Percentiles rank a stretch among this genome's conserved stretches.
Conservation (phyloP, 2,113 vertebrate genomes). For the Nothobranchius kuhntae region DNA sequence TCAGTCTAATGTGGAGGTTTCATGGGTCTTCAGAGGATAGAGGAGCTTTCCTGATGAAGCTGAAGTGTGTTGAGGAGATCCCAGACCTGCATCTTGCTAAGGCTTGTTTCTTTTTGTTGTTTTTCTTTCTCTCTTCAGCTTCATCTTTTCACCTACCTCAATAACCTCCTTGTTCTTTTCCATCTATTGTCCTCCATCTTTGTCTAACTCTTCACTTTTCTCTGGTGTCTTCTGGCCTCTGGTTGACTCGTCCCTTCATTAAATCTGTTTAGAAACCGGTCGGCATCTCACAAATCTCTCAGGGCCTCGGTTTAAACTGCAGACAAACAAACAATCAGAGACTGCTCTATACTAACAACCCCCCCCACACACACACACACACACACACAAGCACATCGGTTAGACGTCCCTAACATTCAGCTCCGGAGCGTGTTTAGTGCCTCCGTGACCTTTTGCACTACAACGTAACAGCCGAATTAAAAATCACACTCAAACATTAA, state of each 20-base stretch:
- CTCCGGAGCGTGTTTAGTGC: conserved; percentile 43
- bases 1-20: conserved; percentile 7
- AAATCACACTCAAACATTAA: conserved; percentile 11
- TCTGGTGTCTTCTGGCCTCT: conserved; percentile 36
- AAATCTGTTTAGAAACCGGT: conserved; percentile 59
- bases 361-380: too few relatives aligned
- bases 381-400: background rate
- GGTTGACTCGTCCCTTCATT: conserved; percentile 59
- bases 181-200: too few relatives aligned
- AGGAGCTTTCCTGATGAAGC: background rate
- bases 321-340: conserved; percentile 50
- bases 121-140: background rate
- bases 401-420: conserved; percentile 7
- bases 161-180: too few relatives aligned
- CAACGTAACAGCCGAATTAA: conserved; percentile 19
- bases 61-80: conserved; percentile 42
- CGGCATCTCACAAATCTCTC: conserved; percentile 59
- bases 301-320: conserved; percentile 57
- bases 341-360: background rate
- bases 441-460: conserved; percentile 33
- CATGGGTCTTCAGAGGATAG: background rate
- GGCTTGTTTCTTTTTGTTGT: background rate
- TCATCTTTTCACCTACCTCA: background rate
- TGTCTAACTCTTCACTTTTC: background rate
- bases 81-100: conserved; percentile 30